Evolutionary conservation across 2,888 invertebrate genomes (phyloP), one percentile per base, ranked within the genome.

Genomic region (Xestia xanthographa): DNA sequence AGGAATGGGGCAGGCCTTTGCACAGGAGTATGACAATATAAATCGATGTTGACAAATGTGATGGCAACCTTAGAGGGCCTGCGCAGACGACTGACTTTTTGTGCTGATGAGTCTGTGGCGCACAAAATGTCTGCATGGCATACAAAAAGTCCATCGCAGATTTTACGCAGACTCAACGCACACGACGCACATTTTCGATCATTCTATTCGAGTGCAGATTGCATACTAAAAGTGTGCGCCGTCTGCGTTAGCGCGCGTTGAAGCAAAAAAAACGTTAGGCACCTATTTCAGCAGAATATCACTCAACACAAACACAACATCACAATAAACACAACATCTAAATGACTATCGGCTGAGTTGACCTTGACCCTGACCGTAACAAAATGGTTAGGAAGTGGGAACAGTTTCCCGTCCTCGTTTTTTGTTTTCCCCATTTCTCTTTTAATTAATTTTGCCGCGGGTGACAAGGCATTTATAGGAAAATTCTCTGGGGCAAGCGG

Each of bases 371-470:
- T 76, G 62, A 62, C 38, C 53, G 38, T 38, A 14, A 53, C 45
- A 66, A 41, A 82, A 76, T 63, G 9, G 63, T 43, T 14, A 58
- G 58, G 56, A 68, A 79, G 29, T 41, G 66, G 38, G 20, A 58
- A 83, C 65, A 17, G 63, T 58, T 83, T 82, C 22, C n/a, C 50
- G 50, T n/a, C 5, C 48, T 43, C 20, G 26, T 26, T 56, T 77
- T 79, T 76, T 48, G 29, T 41, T 17, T 20, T 34, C 14, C 50
- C 58, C 50, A 66, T 68, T 77, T 56, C 56, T 43, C 29, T 53
- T 83, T 83, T 79, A 70, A 67, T 69, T 75, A 79, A 79, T 83
- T 79, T 83, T 65, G 78, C 43, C 50, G 34, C 48, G 67, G 78
- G 77, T 68, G 83, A 77, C 77, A 83, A 63, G 65, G 53, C 63